These are phyloP conservation scores for Myrmecophaga tridactyla DNA, from an alignment of 2,113 vertebrate species.

Conservation along the genomic window DNA sequence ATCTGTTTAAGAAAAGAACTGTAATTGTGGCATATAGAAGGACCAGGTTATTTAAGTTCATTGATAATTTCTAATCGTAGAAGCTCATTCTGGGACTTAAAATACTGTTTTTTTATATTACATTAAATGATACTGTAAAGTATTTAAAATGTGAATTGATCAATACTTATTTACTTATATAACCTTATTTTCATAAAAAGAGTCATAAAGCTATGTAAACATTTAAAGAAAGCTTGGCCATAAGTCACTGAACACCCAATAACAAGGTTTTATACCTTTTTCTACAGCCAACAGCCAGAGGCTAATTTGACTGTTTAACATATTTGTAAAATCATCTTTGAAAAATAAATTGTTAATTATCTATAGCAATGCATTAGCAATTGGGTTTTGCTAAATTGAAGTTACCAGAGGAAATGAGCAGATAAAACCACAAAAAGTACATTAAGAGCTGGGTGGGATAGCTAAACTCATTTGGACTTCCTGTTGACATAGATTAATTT, in stretches of 20 bases:
- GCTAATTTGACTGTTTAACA: not conserved
- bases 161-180: not conserved
- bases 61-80: not conserved
- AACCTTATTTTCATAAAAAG: not conserved
- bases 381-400: too few relatives aligned
- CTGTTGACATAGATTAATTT: not conserved
- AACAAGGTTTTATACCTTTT: not conserved
- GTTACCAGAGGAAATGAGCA: too few relatives aligned
- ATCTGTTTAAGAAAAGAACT: not conserved
- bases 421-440: not conserved
- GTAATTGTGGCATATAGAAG: not conserved
- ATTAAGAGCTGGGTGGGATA: not conserved
- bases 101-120: not conserved
- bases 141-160: not conserved
- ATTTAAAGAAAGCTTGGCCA: not conserved
- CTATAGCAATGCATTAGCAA: too few relatives aligned
- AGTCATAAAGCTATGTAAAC: not conserved
- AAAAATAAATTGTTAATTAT: too few relatives aligned
- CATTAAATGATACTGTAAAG: not conserved
- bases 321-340: too few relatives aligned
- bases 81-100: not conserved
- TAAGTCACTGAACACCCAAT: not conserved
- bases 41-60: not conserved
- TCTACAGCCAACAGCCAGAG: not conserved
- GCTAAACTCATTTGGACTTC: not conserved